Evolutionary conservation across 2,888 invertebrate genomes (phyloP).

Genomic region (Acrobasis suavella): DNA sequence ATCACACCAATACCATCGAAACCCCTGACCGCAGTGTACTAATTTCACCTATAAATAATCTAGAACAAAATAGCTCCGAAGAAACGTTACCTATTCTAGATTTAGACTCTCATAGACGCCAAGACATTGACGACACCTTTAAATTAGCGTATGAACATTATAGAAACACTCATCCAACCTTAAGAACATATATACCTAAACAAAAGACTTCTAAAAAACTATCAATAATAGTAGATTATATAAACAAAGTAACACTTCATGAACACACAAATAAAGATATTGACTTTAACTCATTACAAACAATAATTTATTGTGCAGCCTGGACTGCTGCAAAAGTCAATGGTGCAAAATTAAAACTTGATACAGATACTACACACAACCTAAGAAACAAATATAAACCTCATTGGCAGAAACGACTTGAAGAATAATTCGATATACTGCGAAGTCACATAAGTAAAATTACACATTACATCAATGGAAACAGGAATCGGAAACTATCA

Average conservation of each 20-base stretch:
- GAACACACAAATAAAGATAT: conserved; percentile 6
- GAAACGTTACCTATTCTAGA: neutral
- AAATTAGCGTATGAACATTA: neutral
- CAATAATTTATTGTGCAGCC: conserved; percentile 12
- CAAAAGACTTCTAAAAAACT: conserved; percentile 5
- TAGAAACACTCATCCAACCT: neutral
- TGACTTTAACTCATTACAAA: conserved; percentile 1
- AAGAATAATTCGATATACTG: conserved; percentile 23
- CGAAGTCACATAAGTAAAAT: conserved; percentile 28
- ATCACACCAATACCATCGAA: neutral
- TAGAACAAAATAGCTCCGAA: neutral
- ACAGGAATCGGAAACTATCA: conserved; percentile 15
- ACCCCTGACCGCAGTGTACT: neutral
- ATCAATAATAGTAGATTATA: conserved; percentile 1
- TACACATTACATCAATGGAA: conserved; percentile 27
- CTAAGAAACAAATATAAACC: conserved; percentile 15
- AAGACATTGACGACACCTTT: neutral
- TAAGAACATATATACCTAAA: conserved; percentile 3
- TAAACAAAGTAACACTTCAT: conserved; percentile 5
- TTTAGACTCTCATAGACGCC: neutral
- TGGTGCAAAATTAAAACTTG: conserved; percentile 24
- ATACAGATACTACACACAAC: neutral
- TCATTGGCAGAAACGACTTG: conserved; percentile 25
- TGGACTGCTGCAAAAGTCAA: conserved; percentile 17
- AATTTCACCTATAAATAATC: neutral